phyloP scores from a whole-genome alignment of 2,113 vertebrate genomes.

The Clupea harengus region DNA sequence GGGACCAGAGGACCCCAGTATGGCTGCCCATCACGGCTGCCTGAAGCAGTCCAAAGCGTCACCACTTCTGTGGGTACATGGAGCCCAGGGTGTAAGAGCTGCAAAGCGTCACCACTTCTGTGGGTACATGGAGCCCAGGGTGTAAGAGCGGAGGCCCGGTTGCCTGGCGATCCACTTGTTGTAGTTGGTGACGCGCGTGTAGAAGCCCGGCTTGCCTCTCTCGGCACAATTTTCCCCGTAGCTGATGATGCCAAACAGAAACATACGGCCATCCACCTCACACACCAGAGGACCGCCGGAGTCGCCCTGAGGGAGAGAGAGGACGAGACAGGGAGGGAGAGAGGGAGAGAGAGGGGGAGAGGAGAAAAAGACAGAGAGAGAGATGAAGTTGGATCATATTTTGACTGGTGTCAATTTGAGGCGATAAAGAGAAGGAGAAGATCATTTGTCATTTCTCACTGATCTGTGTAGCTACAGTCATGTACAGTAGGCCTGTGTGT shows the following conservation, averaged over 20 bases:
- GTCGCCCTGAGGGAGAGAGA: constrained; percentile 64
- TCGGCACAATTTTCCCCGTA: constrained; percentile 66
- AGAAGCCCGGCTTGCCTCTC: constrained; percentile 68
- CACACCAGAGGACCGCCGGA: constrained; percentile 74
- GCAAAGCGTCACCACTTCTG: constrained; percentile 49
- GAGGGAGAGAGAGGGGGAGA: too few species aligned
- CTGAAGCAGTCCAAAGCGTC: too few species aligned
- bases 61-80: too few species aligned
- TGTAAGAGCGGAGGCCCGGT: constrained; percentile 52
- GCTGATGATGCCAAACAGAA: constrained; percentile 77
- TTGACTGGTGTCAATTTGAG: too few species aligned
- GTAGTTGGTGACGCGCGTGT: constrained; percentile 70
- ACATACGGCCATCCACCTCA: constrained; percentile 55
- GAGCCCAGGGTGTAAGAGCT: too few species aligned
- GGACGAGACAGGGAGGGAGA: too few species aligned
- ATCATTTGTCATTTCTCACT: too few species aligned
- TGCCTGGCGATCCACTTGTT: constrained; percentile 70
- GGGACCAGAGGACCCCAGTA: neutral
- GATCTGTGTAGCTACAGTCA: too few species aligned
- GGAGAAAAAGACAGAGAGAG: too few species aligned
- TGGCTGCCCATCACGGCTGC: neutral
- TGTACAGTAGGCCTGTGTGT: neutral
- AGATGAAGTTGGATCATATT: too few species aligned
- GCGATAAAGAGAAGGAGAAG: too few species aligned
- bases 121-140: constrained; percentile 66